These are phyloP conservation scores for Odontesthes bonariensis DNA, from an alignment of 2,113 vertebrate genomes.

Conservation along the genomic window DNA sequence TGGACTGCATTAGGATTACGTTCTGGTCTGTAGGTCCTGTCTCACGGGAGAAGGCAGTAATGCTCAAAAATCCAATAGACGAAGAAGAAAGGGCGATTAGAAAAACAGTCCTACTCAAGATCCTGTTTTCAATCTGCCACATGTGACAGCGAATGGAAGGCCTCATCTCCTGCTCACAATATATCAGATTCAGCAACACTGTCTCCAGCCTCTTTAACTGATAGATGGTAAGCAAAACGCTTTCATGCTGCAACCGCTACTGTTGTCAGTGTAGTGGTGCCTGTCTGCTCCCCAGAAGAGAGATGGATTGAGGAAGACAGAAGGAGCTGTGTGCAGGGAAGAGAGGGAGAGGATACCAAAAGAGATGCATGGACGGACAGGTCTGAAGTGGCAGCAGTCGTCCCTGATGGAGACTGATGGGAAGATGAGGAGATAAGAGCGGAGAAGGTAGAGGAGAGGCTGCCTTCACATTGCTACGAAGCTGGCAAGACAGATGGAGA, in stretches of 20 bases:
- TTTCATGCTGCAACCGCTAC: conserved; percentile 22
- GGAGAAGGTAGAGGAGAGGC: conserved; percentile 62
- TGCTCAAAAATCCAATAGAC: too few species aligned
- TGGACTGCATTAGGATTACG: too few species aligned
- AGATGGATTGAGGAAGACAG: conserved; percentile 63
- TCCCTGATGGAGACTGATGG: conserved; percentile 78
- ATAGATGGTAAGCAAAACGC: conserved; percentile 34
- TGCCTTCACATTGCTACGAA: conserved; percentile 48
- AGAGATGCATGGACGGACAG: conserved; percentile 76
- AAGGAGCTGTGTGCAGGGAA: conserved; percentile 36
- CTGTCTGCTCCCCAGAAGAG: conserved; percentile 44
- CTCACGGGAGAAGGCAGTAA: too few species aligned
- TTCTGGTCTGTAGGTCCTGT: too few species aligned
- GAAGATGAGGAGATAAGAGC: conserved; percentile 70
- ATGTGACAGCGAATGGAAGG: not conserved
- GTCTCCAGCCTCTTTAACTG: conserved; percentile 37
- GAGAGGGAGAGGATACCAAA: conserved; percentile 56
- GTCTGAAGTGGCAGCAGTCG: conserved; percentile 78
- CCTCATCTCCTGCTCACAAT: conserved; percentile 23
- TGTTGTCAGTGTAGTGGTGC: conserved; percentile 25
- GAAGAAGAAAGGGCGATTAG: too few species aligned
- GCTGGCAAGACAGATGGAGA: conserved; percentile 65
- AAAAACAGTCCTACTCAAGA: not conserved
- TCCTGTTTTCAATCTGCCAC: not conserved
- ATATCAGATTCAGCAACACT: conserved; percentile 37